Conservation (phyloP, 2,113 vertebrate genomes). For the Albula goreensis region DNA sequence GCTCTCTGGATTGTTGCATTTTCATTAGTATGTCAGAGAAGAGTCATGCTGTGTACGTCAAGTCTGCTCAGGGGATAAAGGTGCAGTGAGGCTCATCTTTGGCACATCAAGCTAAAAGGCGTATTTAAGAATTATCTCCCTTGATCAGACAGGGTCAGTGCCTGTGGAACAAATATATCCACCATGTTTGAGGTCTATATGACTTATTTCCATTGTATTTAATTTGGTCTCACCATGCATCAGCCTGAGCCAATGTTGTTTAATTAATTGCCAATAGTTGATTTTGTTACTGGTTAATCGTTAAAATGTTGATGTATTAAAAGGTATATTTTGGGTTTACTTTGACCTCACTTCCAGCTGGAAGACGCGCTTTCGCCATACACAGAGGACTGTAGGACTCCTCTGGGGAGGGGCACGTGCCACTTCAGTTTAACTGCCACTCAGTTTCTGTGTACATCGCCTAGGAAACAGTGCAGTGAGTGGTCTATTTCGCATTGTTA, state of each 20-base stretch:
- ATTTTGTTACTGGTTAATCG: not conserved
- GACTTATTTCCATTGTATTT: not conserved
- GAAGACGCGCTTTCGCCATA: no score
- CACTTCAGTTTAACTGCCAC: slow-evolving; percentile 37
- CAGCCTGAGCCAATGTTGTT: not conserved
- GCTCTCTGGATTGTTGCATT: no score
- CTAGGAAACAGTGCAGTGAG: slow-evolving; percentile 45
- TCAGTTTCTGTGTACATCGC: slow-evolving; percentile 43
- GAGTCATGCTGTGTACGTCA: no score
- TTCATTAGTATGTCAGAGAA: no score
- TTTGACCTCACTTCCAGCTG: not conserved
- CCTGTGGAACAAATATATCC: not conserved
- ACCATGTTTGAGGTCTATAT: not conserved
- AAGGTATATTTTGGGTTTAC: not conserved
- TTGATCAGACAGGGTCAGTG: no score
- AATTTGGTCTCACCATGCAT: not conserved
- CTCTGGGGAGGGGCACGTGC: not conserved
- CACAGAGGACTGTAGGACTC: not conserved
- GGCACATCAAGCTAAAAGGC: no score
- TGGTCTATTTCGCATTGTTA: slow-evolving; percentile 23
- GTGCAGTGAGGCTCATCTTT: no score
- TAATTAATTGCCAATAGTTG: not conserved
- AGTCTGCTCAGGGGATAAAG: no score
- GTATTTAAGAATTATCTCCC: no score
- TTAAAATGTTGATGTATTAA: not conserved